A percentile compares a stretch with the other conserved stretches of the same genome.
phyloP scores from a whole-genome alignment of 2,888 invertebrate species.

The Drosophila birchii region DNA sequence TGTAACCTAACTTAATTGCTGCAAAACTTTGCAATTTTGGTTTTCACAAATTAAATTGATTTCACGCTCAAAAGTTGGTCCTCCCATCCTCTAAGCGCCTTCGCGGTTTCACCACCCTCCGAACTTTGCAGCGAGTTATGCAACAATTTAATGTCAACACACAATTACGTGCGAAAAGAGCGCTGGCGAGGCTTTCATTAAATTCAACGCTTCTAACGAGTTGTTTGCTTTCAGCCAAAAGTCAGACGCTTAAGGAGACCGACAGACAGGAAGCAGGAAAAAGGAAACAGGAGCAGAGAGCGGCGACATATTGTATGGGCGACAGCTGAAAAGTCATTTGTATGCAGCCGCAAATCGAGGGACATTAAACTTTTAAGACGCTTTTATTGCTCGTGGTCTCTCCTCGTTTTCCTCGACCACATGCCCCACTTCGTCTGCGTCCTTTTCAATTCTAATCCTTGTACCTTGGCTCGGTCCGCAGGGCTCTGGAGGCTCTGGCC shows the following conservation, averaged over 20 bases:
- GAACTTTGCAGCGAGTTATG: conserved; percentile 28
- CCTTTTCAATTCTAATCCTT: conserved; percentile 68
- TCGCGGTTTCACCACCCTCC: background rate
- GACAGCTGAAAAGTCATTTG: conserved; percentile 63
- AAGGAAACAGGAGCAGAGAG: conserved; percentile 19
- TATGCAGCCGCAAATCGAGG: conserved; percentile 65
- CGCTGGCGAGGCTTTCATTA: conserved; percentile 14
- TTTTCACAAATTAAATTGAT: conserved; percentile 16
- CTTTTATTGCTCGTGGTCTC: conserved; percentile 68
- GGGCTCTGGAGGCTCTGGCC: conserved; percentile 19
- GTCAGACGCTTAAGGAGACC: conserved; percentile 22
- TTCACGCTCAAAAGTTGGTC: conserved; percentile 7
- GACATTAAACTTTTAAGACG: conserved; percentile 78
- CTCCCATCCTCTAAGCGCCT: background rate
- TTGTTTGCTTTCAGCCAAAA: conserved; percentile 28
- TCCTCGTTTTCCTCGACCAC: conserved; percentile 33
- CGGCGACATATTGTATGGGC: conserved; percentile 14
- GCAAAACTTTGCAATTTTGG: conserved; percentile 5
- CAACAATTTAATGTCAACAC: conserved; percentile 38
- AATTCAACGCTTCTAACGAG: conserved; percentile 30
- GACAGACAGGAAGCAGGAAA: conserved; percentile 24
- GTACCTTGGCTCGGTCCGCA: conserved; percentile 25
- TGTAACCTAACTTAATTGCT: background rate
- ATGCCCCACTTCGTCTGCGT: conserved; percentile 27
- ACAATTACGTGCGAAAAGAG: conserved; percentile 32